phyloP scores from a whole-genome alignment of 2,888 invertebrate genomes.

The Polydrusus pterygomalis region DNA sequence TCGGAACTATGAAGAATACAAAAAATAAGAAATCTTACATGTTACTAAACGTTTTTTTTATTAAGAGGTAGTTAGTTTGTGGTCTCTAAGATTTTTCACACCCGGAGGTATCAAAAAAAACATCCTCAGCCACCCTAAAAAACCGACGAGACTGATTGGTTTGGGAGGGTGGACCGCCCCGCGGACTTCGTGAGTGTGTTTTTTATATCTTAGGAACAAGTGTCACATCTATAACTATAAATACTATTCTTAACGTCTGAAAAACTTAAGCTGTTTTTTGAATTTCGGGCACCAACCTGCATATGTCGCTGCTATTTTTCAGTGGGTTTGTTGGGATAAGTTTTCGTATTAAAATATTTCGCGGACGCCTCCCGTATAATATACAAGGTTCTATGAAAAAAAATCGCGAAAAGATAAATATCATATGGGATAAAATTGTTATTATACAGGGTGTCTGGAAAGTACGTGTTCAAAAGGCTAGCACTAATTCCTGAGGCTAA shows the following conservation, averaged over 20 bases:
- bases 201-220: constrained; percentile 55
- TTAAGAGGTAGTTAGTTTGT: not conserved
- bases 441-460: no score
- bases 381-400: constrained; percentile 14
- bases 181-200: constrained; percentile 54
- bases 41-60: not conserved
- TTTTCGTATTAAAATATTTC: constrained; percentile 32
- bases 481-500: no score
- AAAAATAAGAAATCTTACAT: not conserved
- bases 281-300: constrained; percentile 51
- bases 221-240: constrained; percentile 43
- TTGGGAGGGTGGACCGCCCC: constrained; percentile 37
- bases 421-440: no score
- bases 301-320: constrained; percentile 47
- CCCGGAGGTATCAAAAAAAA: constrained; percentile 45
- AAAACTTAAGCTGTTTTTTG: constrained; percentile 45
- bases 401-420: not conserved
- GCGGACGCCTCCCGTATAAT: constrained; percentile 33
- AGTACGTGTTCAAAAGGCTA: no score
- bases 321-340: constrained; percentile 13
- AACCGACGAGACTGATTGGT: constrained; percentile 22
- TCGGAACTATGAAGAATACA: not conserved
- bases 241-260: constrained; percentile 49
- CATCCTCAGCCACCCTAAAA: constrained; percentile 28
- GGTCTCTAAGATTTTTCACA: constrained; percentile 20